phyloP scores from a whole-genome alignment of 2,797 vertebrate genomes.

The Helicolenus hilgendorfi region DNA sequence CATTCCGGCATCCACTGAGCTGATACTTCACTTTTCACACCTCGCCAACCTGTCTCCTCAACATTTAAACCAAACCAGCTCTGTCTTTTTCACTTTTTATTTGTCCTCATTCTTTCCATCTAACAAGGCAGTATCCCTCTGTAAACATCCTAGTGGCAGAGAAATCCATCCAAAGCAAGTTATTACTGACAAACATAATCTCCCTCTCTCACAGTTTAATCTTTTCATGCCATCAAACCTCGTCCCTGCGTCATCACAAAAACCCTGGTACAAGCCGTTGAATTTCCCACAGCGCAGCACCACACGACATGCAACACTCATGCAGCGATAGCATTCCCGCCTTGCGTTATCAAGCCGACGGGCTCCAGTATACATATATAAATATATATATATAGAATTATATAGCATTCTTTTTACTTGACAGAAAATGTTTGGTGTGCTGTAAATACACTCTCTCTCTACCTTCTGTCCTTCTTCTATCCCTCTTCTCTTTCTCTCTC shows the following conservation, averaged over 20 bases:
- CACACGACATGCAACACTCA: slow-evolving; percentile 58
- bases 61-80: slow-evolving; percentile 24
- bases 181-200: slow-evolving; percentile 51
- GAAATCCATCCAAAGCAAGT: slow-evolving; percentile 47
- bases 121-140: slow-evolving; percentile 28
- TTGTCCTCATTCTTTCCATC: slow-evolving; percentile 41
- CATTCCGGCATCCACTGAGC: slow-evolving; percentile 54
- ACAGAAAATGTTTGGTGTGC: slow-evolving; percentile 88
- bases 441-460: slow-evolving; percentile 88
- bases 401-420: slow-evolving; percentile 92
- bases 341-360: slow-evolving; percentile 71
- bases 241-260: slow-evolving; percentile 11
- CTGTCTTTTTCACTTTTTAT: slow-evolving; percentile 1
- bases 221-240: slow-evolving; percentile 50
- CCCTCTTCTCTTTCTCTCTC: slow-evolving; percentile 22
- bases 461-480: slow-evolving; percentile 32
- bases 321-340: slow-evolving; percentile 79
- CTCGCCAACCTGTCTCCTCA: not conserved
- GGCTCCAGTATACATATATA: slow-evolving; percentile 88
- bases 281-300: slow-evolving; percentile 34
- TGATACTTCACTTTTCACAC: slow-evolving; percentile 16
- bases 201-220: slow-evolving; percentile 40
- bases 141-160: slow-evolving; percentile 37
- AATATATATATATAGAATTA: slow-evolving; percentile 90
- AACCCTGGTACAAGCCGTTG: not conserved